These are phyloP conservation scores for Noctua fimbriata DNA, from an alignment of 2,888 invertebrate species.

Conservation along the genomic window DNA sequence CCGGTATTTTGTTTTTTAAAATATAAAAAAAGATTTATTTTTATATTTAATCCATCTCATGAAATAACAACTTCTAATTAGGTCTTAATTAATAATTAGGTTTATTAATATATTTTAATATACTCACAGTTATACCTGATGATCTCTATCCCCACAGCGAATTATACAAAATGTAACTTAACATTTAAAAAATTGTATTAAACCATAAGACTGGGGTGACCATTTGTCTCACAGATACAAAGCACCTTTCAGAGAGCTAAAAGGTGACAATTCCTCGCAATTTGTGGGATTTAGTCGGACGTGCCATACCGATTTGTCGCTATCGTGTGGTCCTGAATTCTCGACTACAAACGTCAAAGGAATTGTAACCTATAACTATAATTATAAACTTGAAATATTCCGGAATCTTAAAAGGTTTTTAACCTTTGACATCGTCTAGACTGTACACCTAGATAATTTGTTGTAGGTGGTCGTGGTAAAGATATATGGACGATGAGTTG, in stretches of 20 bases:
- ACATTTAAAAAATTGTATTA: neutral
- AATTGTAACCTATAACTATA: neutral
- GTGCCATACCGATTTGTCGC: constrained; percentile 4
- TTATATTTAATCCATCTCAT: too few relatives aligned
- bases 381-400: constrained; percentile 12
- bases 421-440: neutral
- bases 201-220: neutral
- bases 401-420: neutral
- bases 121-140: neutral
- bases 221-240: constrained; percentile 2
- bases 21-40: too few relatives aligned
- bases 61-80: too few relatives aligned
- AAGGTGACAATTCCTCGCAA: neutral
- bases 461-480: neutral
- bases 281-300: constrained; percentile 18
- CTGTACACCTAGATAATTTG: neutral
- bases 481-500: too few relatives aligned
- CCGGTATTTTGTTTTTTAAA: too few relatives aligned
- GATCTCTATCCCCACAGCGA: too few relatives aligned
- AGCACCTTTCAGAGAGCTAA: neutral
- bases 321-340: neutral
- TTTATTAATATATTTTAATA: neutral
- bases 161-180: too few relatives aligned
- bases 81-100: too few relatives aligned
- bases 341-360: neutral